Percentiles rank a stretch among this genome's conserved stretches.
Evolutionary conservation across 1,140 invertebrate species (phyloP).

Genomic region (Drosophila ercepeae): DNA sequence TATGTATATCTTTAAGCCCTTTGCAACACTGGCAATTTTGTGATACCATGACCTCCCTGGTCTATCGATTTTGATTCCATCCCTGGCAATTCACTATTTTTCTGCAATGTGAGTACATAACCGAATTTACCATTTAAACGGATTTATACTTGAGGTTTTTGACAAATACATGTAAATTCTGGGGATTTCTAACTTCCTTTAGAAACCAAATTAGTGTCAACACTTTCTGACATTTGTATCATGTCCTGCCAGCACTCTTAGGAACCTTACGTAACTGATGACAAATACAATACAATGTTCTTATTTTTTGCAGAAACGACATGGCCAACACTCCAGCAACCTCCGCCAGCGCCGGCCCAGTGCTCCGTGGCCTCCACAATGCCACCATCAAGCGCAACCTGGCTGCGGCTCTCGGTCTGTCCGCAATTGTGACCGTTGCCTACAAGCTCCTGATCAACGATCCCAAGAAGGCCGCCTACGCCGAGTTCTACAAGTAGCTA

Average conservation of each 20-base stretch:
- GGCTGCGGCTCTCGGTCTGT: conserved; percentile 70
- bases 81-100: conserved; percentile 18
- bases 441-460: conserved; percentile 81
- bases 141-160: not conserved
- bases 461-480: conserved; percentile 85
- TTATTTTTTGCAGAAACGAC: conserved; percentile 21
- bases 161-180: not conserved
- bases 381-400: conserved; percentile 83
- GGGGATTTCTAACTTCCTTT: no score
- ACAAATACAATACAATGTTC: conserved; percentile 24
- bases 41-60: not conserved
- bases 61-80: not conserved
- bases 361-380: conserved; percentile 80
- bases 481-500: conserved; percentile 86
- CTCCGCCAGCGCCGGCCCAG: conserved; percentile 66
- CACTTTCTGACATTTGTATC: not conserved
- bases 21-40: no score
- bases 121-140: conserved; percentile 1
- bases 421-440: conserved; percentile 64
- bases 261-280: conserved; percentile 64
- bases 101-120: conserved; percentile 58
- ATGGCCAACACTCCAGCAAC: conserved; percentile 78
- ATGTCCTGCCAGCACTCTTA: not conserved
- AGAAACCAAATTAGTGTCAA: not conserved
- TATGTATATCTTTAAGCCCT: no score